These are phyloP conservation scores for Phalanger gymnotis DNA, from an alignment of 2,797 vertebrate genomes.

Conservation along the genomic window DNA sequence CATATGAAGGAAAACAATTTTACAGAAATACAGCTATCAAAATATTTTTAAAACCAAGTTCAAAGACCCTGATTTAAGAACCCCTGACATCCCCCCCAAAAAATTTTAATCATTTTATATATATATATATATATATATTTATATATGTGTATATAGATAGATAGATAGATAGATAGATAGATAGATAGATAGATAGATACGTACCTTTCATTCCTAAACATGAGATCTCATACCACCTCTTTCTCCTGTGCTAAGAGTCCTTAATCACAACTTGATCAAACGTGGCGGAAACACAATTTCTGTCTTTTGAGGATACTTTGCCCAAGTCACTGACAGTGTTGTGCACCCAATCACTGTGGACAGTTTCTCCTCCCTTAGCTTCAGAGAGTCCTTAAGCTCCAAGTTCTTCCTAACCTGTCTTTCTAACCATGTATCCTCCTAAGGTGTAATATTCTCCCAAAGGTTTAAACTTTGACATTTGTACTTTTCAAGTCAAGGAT, in stretches of 20 bases:
- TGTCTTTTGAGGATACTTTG: neutral
- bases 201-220: neutral
- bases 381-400: neutral
- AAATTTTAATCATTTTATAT: too few species aligned
- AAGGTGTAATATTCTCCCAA: neutral
- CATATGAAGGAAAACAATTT: neutral
- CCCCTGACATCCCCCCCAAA: neutral
- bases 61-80: neutral
- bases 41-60: neutral
- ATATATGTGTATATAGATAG: too few species aligned
- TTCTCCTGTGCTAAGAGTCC: neutral
- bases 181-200: too few species aligned
- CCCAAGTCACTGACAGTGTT: neutral
- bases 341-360: neutral
- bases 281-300: neutral
- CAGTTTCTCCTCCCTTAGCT: neutral
- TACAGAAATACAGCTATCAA: neutral
- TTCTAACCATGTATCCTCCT: neutral
- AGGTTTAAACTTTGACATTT: neutral
- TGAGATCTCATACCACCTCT: neutral
- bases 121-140: too few species aligned
- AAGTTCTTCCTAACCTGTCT: neutral
- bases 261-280: neutral
- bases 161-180: too few species aligned
- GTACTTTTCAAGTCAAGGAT: neutral